A percentile compares a stretch with the other conserved stretches of the same genome.
Conservation (phyloP, 2,888 invertebrate genomes). For the Plagiodera versicolora region DNA sequence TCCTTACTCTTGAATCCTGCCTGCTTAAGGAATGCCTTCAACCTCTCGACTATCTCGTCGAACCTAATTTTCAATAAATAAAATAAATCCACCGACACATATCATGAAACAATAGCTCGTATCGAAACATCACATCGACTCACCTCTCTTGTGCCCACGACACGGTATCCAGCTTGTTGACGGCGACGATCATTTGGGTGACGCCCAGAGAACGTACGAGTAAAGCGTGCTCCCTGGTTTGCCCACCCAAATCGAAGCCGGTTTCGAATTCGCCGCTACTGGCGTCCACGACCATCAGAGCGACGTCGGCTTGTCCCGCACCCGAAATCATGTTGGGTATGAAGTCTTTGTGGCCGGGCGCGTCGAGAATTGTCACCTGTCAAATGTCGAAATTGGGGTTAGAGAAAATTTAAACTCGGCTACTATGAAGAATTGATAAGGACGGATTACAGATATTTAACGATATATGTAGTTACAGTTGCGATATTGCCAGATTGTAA, state of each 20-base stretch:
- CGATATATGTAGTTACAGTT: too few species aligned
- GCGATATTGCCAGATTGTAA: too few species aligned
- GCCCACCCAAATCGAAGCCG: constrained; percentile 97
- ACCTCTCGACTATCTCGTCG: constrained; percentile 81
- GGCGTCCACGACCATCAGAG: constrained; percentile 94
- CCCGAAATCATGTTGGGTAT: constrained; percentile 99
- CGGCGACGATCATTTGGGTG: constrained; percentile 88
- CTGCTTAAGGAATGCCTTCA: constrained; percentile 82
- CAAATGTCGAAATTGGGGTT: too few species aligned
- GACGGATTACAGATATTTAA: too few species aligned
- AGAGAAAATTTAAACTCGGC: too few species aligned
- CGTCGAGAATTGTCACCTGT: constrained; percentile 83
- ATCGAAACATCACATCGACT: too few species aligned
- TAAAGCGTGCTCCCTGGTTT: constrained; percentile 95
- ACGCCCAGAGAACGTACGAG: constrained; percentile 89
- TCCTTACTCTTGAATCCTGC: constrained; percentile 88
- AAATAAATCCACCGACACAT: too few species aligned
- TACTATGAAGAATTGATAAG: too few species aligned
- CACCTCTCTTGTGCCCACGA: constrained; percentile 86
- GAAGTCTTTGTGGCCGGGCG: constrained; percentile 98
- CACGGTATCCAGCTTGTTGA: constrained; percentile 97
- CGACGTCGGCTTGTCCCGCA: constrained; percentile 97
- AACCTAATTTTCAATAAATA: too few species aligned
- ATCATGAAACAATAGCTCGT: too few species aligned
- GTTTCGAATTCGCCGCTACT: constrained; percentile 98